Percentiles rank a stretch among this genome's conserved stretches.
Conservation (phyloP, 2,888 invertebrate species). For the Drosophila meridionalis region DNA sequence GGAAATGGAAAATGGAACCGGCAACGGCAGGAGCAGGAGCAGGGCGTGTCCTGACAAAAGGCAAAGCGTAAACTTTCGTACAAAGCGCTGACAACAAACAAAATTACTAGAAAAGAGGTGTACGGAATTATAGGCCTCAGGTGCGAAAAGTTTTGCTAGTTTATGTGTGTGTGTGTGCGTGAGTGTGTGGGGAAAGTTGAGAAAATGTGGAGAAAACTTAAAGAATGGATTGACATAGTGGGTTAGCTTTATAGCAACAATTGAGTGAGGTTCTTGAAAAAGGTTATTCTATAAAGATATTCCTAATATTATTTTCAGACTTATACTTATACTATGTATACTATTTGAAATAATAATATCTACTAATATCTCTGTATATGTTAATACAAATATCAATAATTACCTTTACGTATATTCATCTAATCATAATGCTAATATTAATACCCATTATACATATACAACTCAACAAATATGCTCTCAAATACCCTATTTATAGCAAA, state of each 20-base stretch:
- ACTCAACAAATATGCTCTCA: neutral
- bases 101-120: slow-evolving; percentile 19
- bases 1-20: slow-evolving; percentile 5
- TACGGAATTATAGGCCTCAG: slow-evolving; percentile 21
- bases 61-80: slow-evolving; percentile 19
- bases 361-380: too few species aligned
- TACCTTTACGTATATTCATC: too few species aligned
- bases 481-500: neutral
- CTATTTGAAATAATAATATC: too few species aligned
- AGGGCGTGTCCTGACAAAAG: slow-evolving; percentile 32
- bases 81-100: slow-evolving; percentile 39
- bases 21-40: slow-evolving; percentile 1
- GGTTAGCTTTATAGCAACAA: neutral
- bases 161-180: neutral
- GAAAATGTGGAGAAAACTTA: neutral
- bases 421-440: neutral
- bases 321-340: neutral
- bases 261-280: neutral
- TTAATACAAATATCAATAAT: neutral
- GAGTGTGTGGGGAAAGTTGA: neutral
- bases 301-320: too few species aligned
- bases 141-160: slow-evolving; percentile 18
- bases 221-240: neutral
- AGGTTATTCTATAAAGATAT: too few species aligned
- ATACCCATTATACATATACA: neutral